phyloP scores from a whole-genome alignment of 2,113 vertebrate species.

The Tachysurus vachellii region DNA sequence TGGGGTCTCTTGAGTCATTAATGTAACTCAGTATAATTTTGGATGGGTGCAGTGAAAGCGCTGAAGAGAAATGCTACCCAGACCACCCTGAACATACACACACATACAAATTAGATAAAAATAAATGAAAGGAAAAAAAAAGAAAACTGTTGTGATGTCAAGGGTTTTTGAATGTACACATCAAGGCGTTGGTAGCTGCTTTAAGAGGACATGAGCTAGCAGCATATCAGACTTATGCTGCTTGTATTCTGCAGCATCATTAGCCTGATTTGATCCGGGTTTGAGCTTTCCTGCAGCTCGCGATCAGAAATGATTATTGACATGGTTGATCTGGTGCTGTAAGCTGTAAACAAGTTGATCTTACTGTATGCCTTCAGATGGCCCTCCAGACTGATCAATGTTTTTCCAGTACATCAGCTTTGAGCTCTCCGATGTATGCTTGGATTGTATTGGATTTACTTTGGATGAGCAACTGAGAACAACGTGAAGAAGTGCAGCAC shows the following conservation, averaged over 20 bases:
- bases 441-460: not conserved
- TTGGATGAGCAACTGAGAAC: not conserved
- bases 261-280: not conserved
- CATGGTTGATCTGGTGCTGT: not conserved
- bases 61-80: not conserved
- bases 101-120: not conserved
- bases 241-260: not conserved
- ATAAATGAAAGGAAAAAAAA: not conserved
- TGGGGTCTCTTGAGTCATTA: slow-evolving; percentile 27
- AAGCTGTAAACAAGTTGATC: not conserved
- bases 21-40: not conserved
- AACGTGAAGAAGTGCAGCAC: not conserved
- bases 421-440: not conserved
- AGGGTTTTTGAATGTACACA: not conserved
- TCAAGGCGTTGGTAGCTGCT: not conserved
- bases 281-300: not conserved
- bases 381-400: not conserved
- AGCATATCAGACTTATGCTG: not conserved
- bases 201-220: not conserved
- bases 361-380: not conserved
- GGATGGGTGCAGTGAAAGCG: not conserved
- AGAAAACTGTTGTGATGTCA: not conserved
- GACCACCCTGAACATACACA: not conserved
- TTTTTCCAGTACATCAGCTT: not conserved
- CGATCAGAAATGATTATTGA: not conserved